Evolutionary conservation across 2,797 vertebrate species (phyloP).

Genomic region (Enteromius fasciolatus): DNA sequence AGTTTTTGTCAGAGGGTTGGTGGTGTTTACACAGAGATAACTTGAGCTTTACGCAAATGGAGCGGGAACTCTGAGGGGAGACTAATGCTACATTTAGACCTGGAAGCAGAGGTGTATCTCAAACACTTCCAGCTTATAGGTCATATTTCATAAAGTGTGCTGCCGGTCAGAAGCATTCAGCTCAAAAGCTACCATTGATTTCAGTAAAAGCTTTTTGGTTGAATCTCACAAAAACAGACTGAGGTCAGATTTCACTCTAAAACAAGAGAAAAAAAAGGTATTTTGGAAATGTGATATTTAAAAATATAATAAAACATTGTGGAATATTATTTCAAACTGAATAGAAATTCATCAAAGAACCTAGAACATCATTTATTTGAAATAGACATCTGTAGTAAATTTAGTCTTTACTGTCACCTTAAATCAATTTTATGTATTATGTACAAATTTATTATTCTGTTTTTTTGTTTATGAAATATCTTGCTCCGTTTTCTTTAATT

Average conservation of each 20-base stretch:
- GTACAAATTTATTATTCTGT: neutral
- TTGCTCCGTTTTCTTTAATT: neutral
- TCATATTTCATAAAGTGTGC: conserved; percentile 48
- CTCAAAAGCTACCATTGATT: conserved; percentile 6
- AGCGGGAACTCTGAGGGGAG: conserved; percentile 5
- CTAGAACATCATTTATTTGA: neutral
- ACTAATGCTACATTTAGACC: conserved; percentile 29
- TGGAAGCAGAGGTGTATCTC: conserved; percentile 18
- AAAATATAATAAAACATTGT: neutral
- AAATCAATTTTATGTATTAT: neutral
- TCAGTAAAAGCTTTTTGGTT: conserved; percentile 39
- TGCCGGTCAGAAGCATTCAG: conserved; percentile 26
- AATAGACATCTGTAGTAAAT: neutral
- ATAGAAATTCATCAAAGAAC: neutral
- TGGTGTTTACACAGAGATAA: conserved; percentile 25
- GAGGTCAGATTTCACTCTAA: neutral
- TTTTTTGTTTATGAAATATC: neutral
- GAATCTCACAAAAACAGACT: neutral
- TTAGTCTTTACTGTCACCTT: neutral
- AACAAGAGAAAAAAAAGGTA: neutral
- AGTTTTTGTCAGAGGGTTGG: conserved; percentile 23
- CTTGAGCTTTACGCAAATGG: conserved; percentile 7
- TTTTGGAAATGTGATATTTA: neutral
- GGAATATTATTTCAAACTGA: too few species aligned
- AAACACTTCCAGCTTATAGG: conserved; percentile 23